A percentile compares a stretch with the other conserved stretches of the same genome.
These are phyloP conservation scores for Malaclemys terrapin DNA, from an alignment of 2,113 vertebrate species.

Conservation along the genomic window DNA sequence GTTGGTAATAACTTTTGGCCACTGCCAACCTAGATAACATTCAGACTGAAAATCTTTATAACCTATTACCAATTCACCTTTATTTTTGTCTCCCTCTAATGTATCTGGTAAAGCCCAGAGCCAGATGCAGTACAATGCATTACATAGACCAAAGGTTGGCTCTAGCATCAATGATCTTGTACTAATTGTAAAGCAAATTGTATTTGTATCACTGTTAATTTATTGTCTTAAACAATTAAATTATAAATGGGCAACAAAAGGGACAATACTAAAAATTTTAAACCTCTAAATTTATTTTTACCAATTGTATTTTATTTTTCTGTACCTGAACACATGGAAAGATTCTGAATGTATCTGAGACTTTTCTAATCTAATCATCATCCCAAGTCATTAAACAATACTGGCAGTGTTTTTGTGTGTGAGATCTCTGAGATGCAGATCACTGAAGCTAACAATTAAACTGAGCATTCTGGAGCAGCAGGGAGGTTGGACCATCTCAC, in stretches of 20 bases:
- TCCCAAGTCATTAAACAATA: background rate
- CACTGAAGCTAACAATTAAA: slow-evolving; percentile 18
- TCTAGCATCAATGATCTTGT: background rate
- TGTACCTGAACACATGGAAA: background rate
- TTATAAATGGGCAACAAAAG: background rate
- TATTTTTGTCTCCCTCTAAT: background rate
- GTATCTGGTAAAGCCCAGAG: background rate
- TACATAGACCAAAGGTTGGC: background rate
- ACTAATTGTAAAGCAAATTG: background rate
- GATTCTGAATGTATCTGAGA: background rate
- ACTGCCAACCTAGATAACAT: background rate
- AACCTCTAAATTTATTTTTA: background rate
- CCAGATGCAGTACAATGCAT: background rate
- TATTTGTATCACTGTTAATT: background rate
- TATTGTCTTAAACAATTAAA: background rate
- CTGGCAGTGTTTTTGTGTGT: slow-evolving; percentile 12
- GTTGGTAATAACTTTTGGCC: background rate
- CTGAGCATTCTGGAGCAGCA: slow-evolving; percentile 10
- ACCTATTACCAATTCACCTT: background rate
- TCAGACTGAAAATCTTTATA: background rate
- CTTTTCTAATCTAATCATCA: background rate
- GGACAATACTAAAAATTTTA: background rate
- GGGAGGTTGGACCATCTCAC: slow-evolving; percentile 18
- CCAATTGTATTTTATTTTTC: background rate
- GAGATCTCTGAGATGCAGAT: background rate